Evolutionary conservation across 1,140 invertebrate species (phyloP).

Genomic region (Vanessa tameamea): DNA sequence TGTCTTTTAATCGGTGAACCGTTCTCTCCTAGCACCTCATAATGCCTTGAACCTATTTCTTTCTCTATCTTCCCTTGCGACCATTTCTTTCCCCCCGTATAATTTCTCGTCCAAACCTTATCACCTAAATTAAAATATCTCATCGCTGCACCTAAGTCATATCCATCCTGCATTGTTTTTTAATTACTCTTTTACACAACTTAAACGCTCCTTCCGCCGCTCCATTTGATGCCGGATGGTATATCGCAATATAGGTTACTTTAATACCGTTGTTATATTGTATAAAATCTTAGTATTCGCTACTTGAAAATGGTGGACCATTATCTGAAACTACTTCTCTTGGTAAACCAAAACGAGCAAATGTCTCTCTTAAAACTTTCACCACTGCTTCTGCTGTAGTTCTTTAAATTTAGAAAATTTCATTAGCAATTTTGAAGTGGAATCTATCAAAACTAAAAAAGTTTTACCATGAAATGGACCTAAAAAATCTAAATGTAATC

Average conservation of each 20-base stretch:
- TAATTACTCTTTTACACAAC: constrained; percentile 31
- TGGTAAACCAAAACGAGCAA: too few species aligned
- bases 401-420: too few species aligned
- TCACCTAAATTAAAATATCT: constrained; percentile 8
- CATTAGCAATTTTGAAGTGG: too few species aligned
- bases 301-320: too few species aligned
- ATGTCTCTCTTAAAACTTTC: too few species aligned
- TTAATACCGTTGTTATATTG: too few species aligned
- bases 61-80: not conserved
- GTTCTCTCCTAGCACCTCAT: not conserved
- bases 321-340: too few species aligned
- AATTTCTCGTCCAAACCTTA: not conserved
- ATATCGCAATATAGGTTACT: not conserved
- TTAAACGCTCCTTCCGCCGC: constrained; percentile 24
- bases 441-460: too few species aligned
- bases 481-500: too few species aligned
- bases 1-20: constrained; percentile 10
- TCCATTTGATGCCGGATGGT: constrained; percentile 35
- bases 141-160: constrained; percentile 15
- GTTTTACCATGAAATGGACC: too few species aligned
- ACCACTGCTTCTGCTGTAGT: too few species aligned
- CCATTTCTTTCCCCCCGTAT: constrained; percentile 6
- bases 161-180: constrained; percentile 24
- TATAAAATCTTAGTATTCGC: too few species aligned
- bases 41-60: not conserved